Evolutionary conservation across 2,797 vertebrate species (phyloP), one percentile per base, ranked within the genome.

Genomic region (Cirrhinus mrigala): DNA sequence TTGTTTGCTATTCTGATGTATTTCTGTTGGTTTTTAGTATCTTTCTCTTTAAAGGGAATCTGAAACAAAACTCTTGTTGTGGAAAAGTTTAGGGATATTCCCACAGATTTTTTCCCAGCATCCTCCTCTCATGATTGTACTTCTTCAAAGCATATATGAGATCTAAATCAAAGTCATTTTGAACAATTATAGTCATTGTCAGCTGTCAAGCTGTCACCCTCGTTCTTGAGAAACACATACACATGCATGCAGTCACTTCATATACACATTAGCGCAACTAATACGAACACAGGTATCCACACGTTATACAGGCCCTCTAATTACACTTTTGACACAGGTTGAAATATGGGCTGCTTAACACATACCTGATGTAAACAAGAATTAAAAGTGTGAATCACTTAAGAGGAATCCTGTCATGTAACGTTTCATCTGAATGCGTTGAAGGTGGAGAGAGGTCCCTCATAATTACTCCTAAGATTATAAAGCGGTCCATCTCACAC

Each of bases 121-220:
- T 44, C 18, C 52, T 85, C 87, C 52, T 29, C 75, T 85, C 85
- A 40, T 83, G 84, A 91, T 82, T 48, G 83, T 70, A 88, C 89
- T 27, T 54, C 90, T 90, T 80, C 80, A 92, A 89, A 86, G 89
- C 85, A 79, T 70, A 75, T 82, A 88, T 70, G 83, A 84, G 76
- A 84, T 90, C 92, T 92, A 92, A 91, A 93, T 93, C 87, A 37
- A 84, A 91, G 91, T 92, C 85, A 74, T 86, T 84, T 79, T 2
- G 24, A 74, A 81, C 89, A 93, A 94, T 93, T 92, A 91, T 89
- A 89, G 92, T 91, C 73, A 90, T 94, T 74, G 15, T 80, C 27
- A 81, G 16, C 44, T 87, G 33, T 71, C 73, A 46, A 46, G 14
- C 74, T 73, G 85, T 81, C 77, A 79, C 66, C 50, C 37, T 15